Conservation (phyloP, 2,113 vertebrate genomes). For the Antechinus flavipes region DNA sequence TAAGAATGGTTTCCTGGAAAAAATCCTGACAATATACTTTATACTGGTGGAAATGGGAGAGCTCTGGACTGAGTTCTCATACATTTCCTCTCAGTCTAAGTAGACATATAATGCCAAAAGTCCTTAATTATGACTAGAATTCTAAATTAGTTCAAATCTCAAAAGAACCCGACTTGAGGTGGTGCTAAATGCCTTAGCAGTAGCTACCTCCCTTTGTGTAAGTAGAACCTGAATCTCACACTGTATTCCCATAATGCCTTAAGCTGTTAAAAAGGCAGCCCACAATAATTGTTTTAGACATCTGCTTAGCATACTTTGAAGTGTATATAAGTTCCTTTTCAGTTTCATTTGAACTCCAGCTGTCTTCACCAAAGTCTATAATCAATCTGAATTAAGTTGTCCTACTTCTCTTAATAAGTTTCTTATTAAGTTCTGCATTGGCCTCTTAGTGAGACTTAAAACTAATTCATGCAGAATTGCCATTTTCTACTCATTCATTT, state of each 20-base stretch:
- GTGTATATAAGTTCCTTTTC: constrained; percentile 79
- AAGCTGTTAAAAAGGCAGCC: constrained; percentile 70
- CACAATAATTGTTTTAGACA: constrained; percentile 77
- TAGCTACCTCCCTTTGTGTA: constrained; percentile 67
- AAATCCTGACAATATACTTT: constrained; percentile 54
- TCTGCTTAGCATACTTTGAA: constrained; percentile 82
- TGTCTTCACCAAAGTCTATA: constrained; percentile 81
- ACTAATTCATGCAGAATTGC: constrained; percentile 76
- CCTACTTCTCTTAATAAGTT: constrained; percentile 79
- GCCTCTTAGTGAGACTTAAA: constrained; percentile 77
- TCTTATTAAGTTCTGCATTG: constrained; percentile 78
- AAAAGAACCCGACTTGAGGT: constrained; percentile 60
- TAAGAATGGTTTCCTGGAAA: constrained; percentile 44
- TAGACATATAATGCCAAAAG: constrained; percentile 60
- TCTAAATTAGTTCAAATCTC: constrained; percentile 27
- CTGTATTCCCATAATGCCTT: constrained; percentile 71
- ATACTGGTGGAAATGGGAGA: constrained; percentile 44
- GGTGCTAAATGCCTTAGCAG: constrained; percentile 49
- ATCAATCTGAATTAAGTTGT: constrained; percentile 83
- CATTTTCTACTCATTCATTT: constrained; percentile 78
- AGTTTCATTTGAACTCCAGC: constrained; percentile 82
- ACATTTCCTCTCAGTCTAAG: constrained; percentile 39
- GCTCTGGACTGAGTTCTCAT: constrained; percentile 47
- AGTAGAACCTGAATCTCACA: constrained; percentile 62
- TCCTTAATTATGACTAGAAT: constrained; percentile 57